Conservation (phyloP, 2,797 vertebrate species). For the Arnoldichthys spilopterus region DNA sequence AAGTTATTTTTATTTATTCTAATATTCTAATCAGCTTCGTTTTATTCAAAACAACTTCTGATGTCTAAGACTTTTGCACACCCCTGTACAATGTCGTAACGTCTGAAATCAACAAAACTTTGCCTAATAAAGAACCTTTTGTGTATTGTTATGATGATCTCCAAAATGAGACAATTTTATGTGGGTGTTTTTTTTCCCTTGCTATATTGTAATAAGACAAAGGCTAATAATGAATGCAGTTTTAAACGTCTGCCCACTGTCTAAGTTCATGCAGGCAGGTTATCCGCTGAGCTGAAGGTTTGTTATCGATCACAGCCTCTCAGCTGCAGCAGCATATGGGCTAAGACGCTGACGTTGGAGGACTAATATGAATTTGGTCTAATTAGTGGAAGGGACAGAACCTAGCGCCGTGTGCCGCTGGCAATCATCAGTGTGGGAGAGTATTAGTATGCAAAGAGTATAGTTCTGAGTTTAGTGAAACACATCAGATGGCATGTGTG, state of each 20-base stretch:
- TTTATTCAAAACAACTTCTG: no score
- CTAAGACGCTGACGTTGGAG: background rate
- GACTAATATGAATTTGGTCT: constrained; percentile 26
- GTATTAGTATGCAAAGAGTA: constrained; percentile 16
- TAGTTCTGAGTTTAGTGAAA: constrained; percentile 7
- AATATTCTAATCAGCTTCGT: no score
- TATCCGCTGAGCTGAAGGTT: background rate
- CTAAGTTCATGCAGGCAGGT: no score
- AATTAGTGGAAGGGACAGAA: constrained; percentile 27
- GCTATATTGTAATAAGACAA: background rate
- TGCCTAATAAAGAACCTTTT: background rate
- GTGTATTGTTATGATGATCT: no score
- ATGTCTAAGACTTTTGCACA: background rate
- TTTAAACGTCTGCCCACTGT: background rate
- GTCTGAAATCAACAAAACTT: background rate
- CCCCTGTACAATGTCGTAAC: background rate
- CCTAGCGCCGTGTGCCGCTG: background rate
- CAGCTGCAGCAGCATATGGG: background rate
- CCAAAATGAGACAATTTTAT: background rate
- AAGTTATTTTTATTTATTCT: no score
- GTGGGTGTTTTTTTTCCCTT: background rate
- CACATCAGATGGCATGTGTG: background rate
- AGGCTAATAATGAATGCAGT: background rate
- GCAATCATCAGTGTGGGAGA: constrained; percentile 4
- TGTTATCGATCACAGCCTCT: constrained; percentile 12